Evolutionary conservation across 2,888 invertebrate species (phyloP).

Genomic region (Mimas tiliae): DNA sequence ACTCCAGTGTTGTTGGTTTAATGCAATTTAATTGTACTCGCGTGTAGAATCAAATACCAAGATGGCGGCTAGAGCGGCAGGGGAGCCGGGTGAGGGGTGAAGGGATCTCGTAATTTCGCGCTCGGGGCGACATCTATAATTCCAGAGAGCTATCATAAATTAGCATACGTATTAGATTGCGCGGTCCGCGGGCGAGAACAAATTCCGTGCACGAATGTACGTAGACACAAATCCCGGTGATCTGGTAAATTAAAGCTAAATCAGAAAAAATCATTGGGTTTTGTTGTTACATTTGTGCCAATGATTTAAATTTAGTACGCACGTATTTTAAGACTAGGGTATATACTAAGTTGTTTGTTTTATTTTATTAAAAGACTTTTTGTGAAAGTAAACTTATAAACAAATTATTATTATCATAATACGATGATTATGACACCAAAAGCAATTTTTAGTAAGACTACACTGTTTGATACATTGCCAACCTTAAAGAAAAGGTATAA

Average conservation of each 20-base stretch:
- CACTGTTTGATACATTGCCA: too few species aligned
- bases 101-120: constrained; percentile 63
- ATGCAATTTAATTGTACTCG: constrained; percentile 58
- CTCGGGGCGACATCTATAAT: constrained; percentile 80
- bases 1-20: constrained; percentile 42
- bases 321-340: not conserved
- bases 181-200: constrained; percentile 54
- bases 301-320: not conserved
- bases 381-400: not conserved
- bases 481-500: too few species aligned
- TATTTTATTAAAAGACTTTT: not conserved
- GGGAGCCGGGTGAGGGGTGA: constrained; percentile 51
- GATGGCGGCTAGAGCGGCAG: constrained; percentile 63
- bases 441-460: too few species aligned
- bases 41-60: constrained; percentile 67
- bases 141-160: constrained; percentile 78
- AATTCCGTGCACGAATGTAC: constrained; percentile 69
- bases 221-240: constrained; percentile 51
- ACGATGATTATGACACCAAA: too few species aligned
- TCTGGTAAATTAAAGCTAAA: constrained; percentile 50
- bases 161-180: constrained; percentile 82
- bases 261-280: constrained; percentile 35
- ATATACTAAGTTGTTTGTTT: not conserved
- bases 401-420: too few species aligned
- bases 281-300: not conserved